phyloP scores from a whole-genome alignment of 2,113 vertebrate genomes.

The Istiophorus platypterus region DNA sequence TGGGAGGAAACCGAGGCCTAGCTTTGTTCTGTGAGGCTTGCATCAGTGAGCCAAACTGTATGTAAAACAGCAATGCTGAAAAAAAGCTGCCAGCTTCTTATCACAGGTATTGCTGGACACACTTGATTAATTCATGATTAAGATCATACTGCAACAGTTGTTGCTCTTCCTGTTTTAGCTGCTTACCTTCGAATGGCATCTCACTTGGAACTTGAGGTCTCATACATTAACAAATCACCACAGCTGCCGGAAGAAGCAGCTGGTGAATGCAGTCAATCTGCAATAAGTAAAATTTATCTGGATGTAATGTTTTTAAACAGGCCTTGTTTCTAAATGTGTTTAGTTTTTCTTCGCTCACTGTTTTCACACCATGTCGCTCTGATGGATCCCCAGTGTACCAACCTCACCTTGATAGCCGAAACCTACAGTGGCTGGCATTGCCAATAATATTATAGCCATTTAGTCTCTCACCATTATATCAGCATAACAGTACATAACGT shows the following conservation, averaged over 20 bases:
- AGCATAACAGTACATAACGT: no score
- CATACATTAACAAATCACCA: slow-evolving; percentile 32
- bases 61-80: slow-evolving; percentile 2
- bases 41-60: not conserved
- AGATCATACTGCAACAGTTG: slow-evolving; percentile 15
- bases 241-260: slow-evolving; percentile 33
- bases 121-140: slow-evolving; percentile 9
- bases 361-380: not conserved
- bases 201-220: slow-evolving; percentile 8
- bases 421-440: not conserved
- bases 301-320: slow-evolving; percentile 7
- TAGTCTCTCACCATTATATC: not conserved
- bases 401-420: no score
- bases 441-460: no score
- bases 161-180: slow-evolving; percentile 37
- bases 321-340: not conserved
- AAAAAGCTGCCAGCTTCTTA: slow-evolving; percentile 1
- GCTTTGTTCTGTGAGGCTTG: not conserved
- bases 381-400: not conserved
- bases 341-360: not conserved
- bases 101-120: not conserved
- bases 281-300: slow-evolving; percentile 16
- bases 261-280: slow-evolving; percentile 31
- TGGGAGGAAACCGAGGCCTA: slow-evolving; percentile 8
- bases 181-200: slow-evolving; percentile 40